Base-by-base conservation (phyloP, 2,113 vertebrate species). In the Petromus typicus region DNA sequence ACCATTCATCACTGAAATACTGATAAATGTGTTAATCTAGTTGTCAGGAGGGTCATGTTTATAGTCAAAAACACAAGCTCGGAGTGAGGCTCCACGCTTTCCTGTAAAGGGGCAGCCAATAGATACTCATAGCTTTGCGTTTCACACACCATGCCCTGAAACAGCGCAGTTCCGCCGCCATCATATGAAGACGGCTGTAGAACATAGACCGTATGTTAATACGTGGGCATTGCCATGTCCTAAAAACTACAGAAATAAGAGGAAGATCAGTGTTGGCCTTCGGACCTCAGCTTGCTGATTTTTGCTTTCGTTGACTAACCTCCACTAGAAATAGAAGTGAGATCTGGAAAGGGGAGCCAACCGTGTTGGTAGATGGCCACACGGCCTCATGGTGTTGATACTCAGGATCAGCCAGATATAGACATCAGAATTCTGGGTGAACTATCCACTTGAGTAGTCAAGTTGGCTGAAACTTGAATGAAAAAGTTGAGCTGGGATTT, bases 41-140 rank as follows among this genome's bases (percentile, higher is more conserved):
- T 94, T 54, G 23, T 27, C 61, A 56, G 43, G 91, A 89, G 83
- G 27, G 11, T 92, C 61, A 85, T 66, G 9, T 63, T 48, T 85
- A 66, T 4, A 57, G 69, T 48, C 45, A 57, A 87, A 78, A 88
- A 80, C 16, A 95, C 12, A 81, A 88, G 34, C 86, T 84, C 90
- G 85, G 40, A 66, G 11, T 61, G 48, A 84, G 43, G 22, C 48
- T 93, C 54, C 88, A 30, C 93, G 71, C 13, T 95, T 84, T 91
- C 78, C 66, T 93, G 56, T 61, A 83, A 88, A 76, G 7, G 81
- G n/a, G 10, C n/a, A 80, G 57, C 57, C 30, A 94, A 17, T 57
- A 89, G 88, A 43, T 75, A 59, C 32, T 57, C 69, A 40, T 51
- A 37, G 85, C 22, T 86, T 90, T 89, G 85, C 45, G 45, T 17